phyloP scores from a whole-genome alignment of 1,140 invertebrate genomes.

The Bombus picipes region DNA sequence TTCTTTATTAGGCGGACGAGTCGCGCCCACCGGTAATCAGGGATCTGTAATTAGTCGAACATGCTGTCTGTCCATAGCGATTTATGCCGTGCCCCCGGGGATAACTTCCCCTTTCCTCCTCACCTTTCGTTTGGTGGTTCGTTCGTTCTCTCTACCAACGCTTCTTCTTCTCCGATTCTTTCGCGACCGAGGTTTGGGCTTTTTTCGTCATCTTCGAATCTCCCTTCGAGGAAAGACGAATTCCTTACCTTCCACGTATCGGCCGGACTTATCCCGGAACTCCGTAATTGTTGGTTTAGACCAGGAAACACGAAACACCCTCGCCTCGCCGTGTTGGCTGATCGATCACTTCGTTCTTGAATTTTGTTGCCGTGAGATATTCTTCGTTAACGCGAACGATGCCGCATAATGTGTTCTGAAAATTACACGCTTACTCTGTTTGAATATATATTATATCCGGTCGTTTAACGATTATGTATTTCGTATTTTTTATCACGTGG shows the following conservation, averaged over 20 bases:
- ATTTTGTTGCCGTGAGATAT: slow-evolving; percentile 27
- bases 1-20: slow-evolving; percentile 74
- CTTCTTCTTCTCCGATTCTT: slow-evolving; percentile 54
- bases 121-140: slow-evolving; percentile 10
- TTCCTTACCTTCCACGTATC: slow-evolving; percentile 51
- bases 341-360: slow-evolving; percentile 45
- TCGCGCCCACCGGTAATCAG: slow-evolving; percentile 78
- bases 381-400: slow-evolving; percentile 15
- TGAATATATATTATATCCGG: slow-evolving; percentile 5
- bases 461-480: neutral
- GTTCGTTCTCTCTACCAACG: slow-evolving; percentile 50
- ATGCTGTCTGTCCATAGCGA: slow-evolving; percentile 78
- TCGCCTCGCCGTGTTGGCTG: slow-evolving; percentile 4
- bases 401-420: slow-evolving; percentile 5
- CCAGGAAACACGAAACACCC: slow-evolving; percentile 43
- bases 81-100: slow-evolving; percentile 75
- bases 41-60: slow-evolving; percentile 81
- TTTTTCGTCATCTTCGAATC: slow-evolving; percentile 43
- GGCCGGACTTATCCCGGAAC: slow-evolving; percentile 53
- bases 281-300: slow-evolving; percentile 59
- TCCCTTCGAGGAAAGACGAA: slow-evolving; percentile 64
- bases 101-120: slow-evolving; percentile 52
- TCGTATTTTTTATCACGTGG: neutral
- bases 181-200: neutral
- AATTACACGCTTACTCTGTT: slow-evolving; percentile 20